A percentile compares a stretch with the other conserved stretches of the same genome.
Conservation (phyloP, 2,888 invertebrate genomes). For the Athalia cordata region DNA sequence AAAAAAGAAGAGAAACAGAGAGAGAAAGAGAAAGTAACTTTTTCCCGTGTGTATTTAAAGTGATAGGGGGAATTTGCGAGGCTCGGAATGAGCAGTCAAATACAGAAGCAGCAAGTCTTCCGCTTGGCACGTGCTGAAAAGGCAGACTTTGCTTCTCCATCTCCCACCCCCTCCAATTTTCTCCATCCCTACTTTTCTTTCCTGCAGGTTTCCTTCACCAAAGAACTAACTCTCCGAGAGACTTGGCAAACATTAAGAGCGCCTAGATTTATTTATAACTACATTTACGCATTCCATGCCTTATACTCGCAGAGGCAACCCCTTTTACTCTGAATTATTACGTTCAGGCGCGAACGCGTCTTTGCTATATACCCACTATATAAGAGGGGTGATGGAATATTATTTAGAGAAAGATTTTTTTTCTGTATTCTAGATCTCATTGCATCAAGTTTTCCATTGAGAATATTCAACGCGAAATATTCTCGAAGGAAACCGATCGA, state of each 20-base stretch:
- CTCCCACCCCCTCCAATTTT: slow-evolving; percentile 5
- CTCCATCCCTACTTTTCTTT: not conserved
- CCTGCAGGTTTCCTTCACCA: slow-evolving; percentile 18
- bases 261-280: slow-evolving; percentile 74
- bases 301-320: slow-evolving; percentile 50
- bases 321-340: slow-evolving; percentile 68
- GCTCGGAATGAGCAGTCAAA: slow-evolving; percentile 36
- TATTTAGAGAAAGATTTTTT: no score
- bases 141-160: slow-evolving; percentile 22
- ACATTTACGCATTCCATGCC: slow-evolving; percentile 72
- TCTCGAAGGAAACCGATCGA: no score
- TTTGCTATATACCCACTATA: slow-evolving; percentile 1
- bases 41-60: slow-evolving; percentile 3
- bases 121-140: slow-evolving; percentile 33
- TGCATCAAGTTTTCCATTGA: no score
- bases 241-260: slow-evolving; percentile 70
- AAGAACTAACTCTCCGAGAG: slow-evolving; percentile 20
- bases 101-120: slow-evolving; percentile 34
- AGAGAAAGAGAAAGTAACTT: no score
- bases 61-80: slow-evolving; percentile 10
- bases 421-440: no score
- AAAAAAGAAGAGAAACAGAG: no score
- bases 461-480: no score
- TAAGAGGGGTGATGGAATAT: not conserved
- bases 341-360: slow-evolving; percentile 63